Percentiles rank a stretch among this genome's conserved stretches.
These are phyloP conservation scores for Stenotaenia linearis DNA, from an alignment of 2,888 invertebrate genomes.

Conservation along the genomic window DNA sequence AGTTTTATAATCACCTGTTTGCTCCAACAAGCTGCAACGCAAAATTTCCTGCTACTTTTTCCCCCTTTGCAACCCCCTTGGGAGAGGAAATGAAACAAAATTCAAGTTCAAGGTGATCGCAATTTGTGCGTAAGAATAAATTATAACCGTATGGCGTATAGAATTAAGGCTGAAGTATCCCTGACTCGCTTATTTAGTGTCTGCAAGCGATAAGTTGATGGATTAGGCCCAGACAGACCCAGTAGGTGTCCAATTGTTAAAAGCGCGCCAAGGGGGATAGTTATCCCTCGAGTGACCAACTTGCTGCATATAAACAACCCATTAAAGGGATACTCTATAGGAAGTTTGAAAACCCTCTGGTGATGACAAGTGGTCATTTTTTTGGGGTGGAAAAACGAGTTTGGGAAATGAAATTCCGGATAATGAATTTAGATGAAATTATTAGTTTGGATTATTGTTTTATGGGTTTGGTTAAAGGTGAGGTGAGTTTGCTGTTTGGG, in stretches of 20 bases:
- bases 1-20: background rate
- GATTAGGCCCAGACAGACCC: background rate
- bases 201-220: background rate
- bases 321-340: background rate
- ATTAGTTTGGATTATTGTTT: too few relatives aligned
- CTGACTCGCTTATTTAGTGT: background rate
- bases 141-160: background rate
- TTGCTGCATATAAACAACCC: background rate
- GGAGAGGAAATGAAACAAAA: background rate
- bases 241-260: background rate
- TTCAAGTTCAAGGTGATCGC: background rate
- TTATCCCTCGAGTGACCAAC: background rate
- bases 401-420: too few relatives aligned
- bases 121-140: background rate
- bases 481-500: too few relatives aligned
- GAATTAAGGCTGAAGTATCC: background rate
- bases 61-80: background rate
- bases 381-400: background rate
- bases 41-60: background rate
- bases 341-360: background rate
- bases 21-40: background rate
- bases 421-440: too few relatives aligned
- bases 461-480: too few relatives aligned
- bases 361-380: background rate
- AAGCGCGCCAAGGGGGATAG: background rate